Conservation (phyloP, 2,888 invertebrate species). For the Papilio protenor region DNA sequence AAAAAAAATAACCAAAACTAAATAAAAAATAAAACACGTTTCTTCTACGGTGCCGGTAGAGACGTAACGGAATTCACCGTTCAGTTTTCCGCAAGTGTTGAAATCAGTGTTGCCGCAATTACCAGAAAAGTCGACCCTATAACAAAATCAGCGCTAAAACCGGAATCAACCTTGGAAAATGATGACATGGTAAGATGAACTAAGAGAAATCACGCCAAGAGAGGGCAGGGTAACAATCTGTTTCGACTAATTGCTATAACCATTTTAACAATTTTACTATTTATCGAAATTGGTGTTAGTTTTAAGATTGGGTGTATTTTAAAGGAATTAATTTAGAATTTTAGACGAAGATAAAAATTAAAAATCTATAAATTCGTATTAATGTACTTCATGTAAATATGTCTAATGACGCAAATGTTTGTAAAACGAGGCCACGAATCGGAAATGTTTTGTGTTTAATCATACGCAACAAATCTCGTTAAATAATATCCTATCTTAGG, state of each 20-base stretch:
- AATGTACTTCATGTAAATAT: background rate
- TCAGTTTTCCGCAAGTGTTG: conserved; percentile 18
- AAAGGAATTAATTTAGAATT: background rate
- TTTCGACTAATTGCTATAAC: background rate
- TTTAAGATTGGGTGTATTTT: background rate
- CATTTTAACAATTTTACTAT: background rate
- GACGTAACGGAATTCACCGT: conserved; percentile 21
- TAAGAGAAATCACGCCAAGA: background rate
- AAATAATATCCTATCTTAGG: conserved; percentile 41
- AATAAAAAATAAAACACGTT: background rate
- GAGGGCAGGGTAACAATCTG: background rate
- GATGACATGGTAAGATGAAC: background rate
- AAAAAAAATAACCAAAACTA: background rate
- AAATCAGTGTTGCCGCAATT: background rate
- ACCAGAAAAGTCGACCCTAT: background rate
- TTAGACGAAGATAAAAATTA: background rate
- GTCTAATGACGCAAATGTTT: background rate
- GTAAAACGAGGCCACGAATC: conserved; percentile 18
- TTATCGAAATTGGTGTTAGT: background rate
- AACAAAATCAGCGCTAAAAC: background rate
- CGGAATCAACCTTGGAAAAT: background rate
- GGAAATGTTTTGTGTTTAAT: conserved; percentile 25
- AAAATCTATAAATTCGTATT: background rate
- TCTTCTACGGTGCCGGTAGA: background rate
- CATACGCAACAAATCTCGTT: conserved; percentile 6